phyloP scores from a whole-genome alignment of 2,113 vertebrate species.

The Saccopteryx leptura region DNA sequence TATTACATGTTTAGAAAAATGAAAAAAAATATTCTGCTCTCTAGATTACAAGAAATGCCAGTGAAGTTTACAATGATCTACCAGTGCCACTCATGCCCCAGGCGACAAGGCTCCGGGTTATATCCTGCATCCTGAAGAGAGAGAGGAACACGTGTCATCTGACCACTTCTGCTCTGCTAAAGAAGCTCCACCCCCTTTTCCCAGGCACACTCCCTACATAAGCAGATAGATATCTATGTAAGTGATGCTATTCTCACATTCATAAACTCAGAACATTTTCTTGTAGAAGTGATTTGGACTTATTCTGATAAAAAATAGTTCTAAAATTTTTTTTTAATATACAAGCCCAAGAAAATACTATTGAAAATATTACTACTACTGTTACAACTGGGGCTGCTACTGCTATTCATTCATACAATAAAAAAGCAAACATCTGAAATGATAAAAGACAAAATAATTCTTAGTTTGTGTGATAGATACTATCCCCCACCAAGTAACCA shows the following conservation, averaged over 20 bases:
- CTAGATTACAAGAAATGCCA: neutral
- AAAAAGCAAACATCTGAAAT: neutral
- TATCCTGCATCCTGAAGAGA: neutral
- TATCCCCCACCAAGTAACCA: neutral
- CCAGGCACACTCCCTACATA: neutral
- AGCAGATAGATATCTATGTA: neutral
- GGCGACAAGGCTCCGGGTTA: neutral
- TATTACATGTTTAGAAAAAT: conserved; percentile 35
- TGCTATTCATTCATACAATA: neutral
- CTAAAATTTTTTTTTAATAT: neutral
- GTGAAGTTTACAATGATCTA: neutral
- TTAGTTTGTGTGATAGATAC: neutral
- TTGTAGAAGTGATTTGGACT: neutral
- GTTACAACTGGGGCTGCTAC: neutral
- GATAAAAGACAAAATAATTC: neutral
- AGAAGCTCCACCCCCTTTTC: neutral
- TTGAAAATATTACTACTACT: neutral
- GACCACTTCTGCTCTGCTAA: neutral
- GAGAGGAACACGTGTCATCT: neutral
- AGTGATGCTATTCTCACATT: neutral
- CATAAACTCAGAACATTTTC: neutral
- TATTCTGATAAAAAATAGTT: neutral
- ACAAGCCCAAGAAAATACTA: neutral
- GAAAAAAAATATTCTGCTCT: conserved; percentile 40
- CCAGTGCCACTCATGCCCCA: neutral